A percentile compares a stretch with the other conserved stretches of the same genome.
These are phyloP conservation scores for Mystacornis crossleyi DNA, from an alignment of 2,113 vertebrate species.

Conservation along the genomic window DNA sequence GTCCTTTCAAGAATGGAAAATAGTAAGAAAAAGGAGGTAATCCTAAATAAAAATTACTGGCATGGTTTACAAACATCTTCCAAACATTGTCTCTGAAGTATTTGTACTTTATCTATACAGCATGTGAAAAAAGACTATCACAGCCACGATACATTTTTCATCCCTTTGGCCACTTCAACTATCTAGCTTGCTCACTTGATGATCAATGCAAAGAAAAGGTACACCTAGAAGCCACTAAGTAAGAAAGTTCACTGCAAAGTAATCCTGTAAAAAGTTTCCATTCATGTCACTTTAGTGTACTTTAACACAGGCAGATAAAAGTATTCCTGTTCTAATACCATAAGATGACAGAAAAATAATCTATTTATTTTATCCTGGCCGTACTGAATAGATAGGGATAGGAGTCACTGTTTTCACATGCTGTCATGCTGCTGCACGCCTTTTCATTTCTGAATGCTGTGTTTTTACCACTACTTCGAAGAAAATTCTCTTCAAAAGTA, in stretches of 20 bases:
- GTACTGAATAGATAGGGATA: background rate
- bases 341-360: background rate
- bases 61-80: background rate
- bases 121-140: background rate
- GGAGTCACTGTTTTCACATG: background rate
- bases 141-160: background rate
- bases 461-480: background rate
- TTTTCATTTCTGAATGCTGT: background rate
- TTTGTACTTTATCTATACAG: background rate
- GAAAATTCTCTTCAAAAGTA: constrained; percentile 23
- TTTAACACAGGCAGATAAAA: background rate
- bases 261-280: background rate
- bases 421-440: background rate
- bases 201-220: background rate
- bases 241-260: background rate
- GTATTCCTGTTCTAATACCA: background rate
- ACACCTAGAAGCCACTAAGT: background rate
- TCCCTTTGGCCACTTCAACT: background rate
- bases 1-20: background rate
- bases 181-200: background rate
- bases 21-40: background rate
- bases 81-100: background rate
- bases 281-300: background rate
- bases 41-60: background rate
- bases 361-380: background rate